Evolutionary conservation across 1,140 invertebrate species (phyloP), one percentile per base, ranked within the genome.

Genomic region (Drosophila hydei): DNA sequence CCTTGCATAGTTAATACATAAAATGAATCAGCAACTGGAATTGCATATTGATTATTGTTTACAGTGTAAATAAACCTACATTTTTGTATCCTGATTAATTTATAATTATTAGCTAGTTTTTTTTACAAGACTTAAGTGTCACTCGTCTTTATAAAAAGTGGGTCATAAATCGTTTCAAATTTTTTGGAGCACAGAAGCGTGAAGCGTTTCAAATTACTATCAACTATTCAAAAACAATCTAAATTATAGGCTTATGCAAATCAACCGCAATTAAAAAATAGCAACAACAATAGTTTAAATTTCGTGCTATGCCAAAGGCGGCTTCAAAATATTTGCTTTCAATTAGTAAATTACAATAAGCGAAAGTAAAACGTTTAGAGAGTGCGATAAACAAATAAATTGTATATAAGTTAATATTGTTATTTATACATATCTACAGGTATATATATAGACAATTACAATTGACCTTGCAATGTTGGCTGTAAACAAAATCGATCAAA

Each of bases 331-430:
- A 47, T 30, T 63, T 30, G 38, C 55, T 16, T 30, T 21, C 55
- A 61, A 48, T 55, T 69, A 27, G n/a, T 48, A 63, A 33, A 71
- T 59, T 75, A 61, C 45, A 75, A 75, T 75, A 75, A 75, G 72
- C 67, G 72, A 75, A 75, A 75, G 72, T 75, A 71, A 71, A 71
- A 64, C 67, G 67, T 63, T 70, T 71, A 75, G 59, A 59, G 52
- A 71, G 59, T 52, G 58, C 36, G 68, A 71, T 58, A 64, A 52
- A 72, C 8, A 12, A 30, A 51, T 68, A 56, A 63, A 62, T 21
- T 33, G 30, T 12, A 33, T 23, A 55, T 9, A 40, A 14, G n/a
- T n/a, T n/a, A 0, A 40, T 27, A 50, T 11, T 3, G 9, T 51
- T 30, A 43, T 30, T 38, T 11, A 40, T 18, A 18, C 27, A 19